phyloP scores from a whole-genome alignment of 2,888 invertebrate genomes.

The Latrodectus hesperus region DNA sequence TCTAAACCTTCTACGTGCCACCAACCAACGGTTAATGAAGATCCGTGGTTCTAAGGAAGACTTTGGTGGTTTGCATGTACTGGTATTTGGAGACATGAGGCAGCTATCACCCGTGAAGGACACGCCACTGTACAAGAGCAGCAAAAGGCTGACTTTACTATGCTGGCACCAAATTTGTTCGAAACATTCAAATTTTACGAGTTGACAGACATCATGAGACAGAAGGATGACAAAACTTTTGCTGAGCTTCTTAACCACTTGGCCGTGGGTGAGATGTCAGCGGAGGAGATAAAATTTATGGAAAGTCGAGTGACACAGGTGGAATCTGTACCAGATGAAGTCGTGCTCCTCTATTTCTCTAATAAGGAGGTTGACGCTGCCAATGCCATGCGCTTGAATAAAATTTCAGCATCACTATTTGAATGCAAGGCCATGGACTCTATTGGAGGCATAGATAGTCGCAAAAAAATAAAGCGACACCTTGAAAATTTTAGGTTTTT shows the following conservation, averaged over 20 bases:
- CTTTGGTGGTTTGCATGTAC: slow-evolving; percentile 73
- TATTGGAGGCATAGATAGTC: no score
- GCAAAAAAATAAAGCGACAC: not conserved
- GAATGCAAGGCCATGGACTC: no score
- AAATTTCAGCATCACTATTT: no score
- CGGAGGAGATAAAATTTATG: slow-evolving; percentile 34
- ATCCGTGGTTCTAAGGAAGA: slow-evolving; percentile 71
- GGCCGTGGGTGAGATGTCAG: slow-evolving; percentile 53
- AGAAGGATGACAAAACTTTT: slow-evolving; percentile 59
- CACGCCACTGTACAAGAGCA: slow-evolving; percentile 13
- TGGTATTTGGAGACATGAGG: slow-evolving; percentile 73
- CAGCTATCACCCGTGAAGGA: slow-evolving; percentile 44
- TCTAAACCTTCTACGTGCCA: slow-evolving; percentile 69
- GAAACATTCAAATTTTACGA: slow-evolving; percentile 22
- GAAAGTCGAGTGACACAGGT: no score
- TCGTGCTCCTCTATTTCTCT: slow-evolving; percentile 2
- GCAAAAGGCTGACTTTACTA: no score
- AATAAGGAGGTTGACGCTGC: slow-evolving; percentile 21
- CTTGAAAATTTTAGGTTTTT: not conserved
- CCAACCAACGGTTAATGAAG: slow-evolving; percentile 73
- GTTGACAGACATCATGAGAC: slow-evolving; percentile 57
- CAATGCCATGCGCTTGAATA: not conserved
- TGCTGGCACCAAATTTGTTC: not conserved
- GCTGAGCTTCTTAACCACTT: slow-evolving; percentile 66
- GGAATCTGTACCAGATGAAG: slow-evolving; percentile 11